Evolutionary conservation across 2,888 invertebrate genomes (phyloP).

Genomic region (Platycheirus rosarum): DNA sequence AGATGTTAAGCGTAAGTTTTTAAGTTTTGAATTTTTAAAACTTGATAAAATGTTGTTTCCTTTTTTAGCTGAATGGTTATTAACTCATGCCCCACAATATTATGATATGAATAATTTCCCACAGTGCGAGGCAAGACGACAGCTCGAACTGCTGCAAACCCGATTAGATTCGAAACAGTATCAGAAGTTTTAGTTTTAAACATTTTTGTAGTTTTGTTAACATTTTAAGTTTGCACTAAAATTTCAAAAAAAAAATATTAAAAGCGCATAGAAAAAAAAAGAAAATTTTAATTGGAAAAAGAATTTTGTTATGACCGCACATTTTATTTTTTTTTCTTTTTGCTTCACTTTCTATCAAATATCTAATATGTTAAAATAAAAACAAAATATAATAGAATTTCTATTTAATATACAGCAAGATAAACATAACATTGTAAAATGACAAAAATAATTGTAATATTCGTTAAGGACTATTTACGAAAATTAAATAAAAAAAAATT

Average conservation of each 20-base stretch:
- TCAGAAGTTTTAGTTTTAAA: slow-evolving; percentile 89
- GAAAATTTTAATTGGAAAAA: too few relatives aligned
- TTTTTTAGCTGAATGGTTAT: slow-evolving; percentile 92
- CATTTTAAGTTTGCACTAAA: slow-evolving; percentile 9
- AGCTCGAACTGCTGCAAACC: slow-evolving; percentile 93
- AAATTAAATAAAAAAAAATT: too few relatives aligned
- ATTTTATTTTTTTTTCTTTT: too few relatives aligned
- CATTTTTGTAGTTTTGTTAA: slow-evolving; percentile 18
- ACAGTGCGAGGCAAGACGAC: slow-evolving; percentile 97
- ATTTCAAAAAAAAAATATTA: slow-evolving; percentile 17
- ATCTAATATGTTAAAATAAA: too few relatives aligned
- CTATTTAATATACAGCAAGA: too few relatives aligned
- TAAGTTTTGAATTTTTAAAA: neutral
- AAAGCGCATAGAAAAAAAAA: too few relatives aligned
- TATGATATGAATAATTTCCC: slow-evolving; percentile 99
- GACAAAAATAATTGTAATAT: too few relatives aligned
- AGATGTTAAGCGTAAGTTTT: slow-evolving; percentile 97
- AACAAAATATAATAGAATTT: too few relatives aligned
- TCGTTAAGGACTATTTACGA: too few relatives aligned
- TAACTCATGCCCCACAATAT: slow-evolving; percentile 98
- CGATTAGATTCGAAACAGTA: slow-evolving; percentile 93
- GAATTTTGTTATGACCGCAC: too few relatives aligned
- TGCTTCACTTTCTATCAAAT: too few relatives aligned
- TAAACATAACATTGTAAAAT: too few relatives aligned
- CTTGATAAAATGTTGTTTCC: slow-evolving; percentile 40